Base-by-base conservation (phyloP, 2,888 invertebrate genomes). In the Nomada lathburiana region DNA sequence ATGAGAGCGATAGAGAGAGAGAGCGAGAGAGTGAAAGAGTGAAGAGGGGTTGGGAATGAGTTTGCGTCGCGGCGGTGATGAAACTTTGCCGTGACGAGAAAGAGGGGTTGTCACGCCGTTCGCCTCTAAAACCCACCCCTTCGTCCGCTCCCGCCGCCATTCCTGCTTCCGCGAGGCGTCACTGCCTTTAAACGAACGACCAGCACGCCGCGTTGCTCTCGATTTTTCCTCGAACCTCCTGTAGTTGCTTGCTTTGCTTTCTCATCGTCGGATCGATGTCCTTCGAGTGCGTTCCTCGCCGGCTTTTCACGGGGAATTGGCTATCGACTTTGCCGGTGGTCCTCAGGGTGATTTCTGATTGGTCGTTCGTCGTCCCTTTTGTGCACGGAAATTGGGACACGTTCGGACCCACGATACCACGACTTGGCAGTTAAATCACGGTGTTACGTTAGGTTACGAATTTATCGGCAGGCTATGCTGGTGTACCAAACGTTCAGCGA, bases 71-170 rank as follows among this genome's bases (percentile, higher is more conserved):
- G 89, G 88, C 90, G 90, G 91, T 92, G 93, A 94, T 93, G 93
- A 93, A 94, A 94, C 93, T 94, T 94, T 93, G 86, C 92, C 92
- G 90, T 93, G 93, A 93, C 93, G 92, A 93, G 92, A 92, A 91
- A 91, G 92, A 92, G 91, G 91, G 91, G 89, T 90, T 91, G 91
- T 91, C 91, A 92, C 92, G 89, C 90, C 89, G 91, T 91, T 90
- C 87, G 86, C 86, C 78, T 86, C 82, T 85, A 83, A 86, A 86
- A 83, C 84, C 80, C 78, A 76, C 85, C 83, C 83, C 72, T 80
- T 65, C 78, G 64, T 55, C 57, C 74, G 62, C 73, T 52, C 16
- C 16, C 71, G 76, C 79, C 76, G 76, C 87, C 84, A 82, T 84
- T 86, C 74, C 81, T 68, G 78, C 83, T 79, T 69, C 76, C 85